A percentile compares a stretch with the other conserved stretches of the same genome.
phyloP scores from a whole-genome alignment of 1,140 invertebrate species.

The Lepidurus couesii region DNA sequence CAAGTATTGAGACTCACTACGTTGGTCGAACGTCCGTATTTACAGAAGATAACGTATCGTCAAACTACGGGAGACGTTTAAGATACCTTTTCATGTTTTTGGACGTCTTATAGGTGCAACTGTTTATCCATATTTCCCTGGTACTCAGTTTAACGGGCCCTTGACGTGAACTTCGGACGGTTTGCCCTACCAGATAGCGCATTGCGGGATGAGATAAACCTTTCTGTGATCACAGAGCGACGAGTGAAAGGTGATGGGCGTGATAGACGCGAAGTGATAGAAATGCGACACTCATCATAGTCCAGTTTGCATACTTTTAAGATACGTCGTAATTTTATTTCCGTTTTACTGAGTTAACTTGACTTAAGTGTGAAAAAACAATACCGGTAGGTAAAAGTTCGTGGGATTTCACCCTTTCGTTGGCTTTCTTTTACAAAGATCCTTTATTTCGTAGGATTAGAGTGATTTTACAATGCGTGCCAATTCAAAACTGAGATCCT shows the following conservation, averaged over 20 bases:
- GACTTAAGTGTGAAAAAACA: too few relatives aligned
- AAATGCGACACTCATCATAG: too few relatives aligned
- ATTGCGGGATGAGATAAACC: neutral
- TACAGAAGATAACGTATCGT: neutral
- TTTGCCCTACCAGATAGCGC: neutral
- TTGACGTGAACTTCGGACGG: neutral
- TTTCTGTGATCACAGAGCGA: neutral
- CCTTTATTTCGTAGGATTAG: neutral
- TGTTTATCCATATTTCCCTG: slow-evolving; percentile 37
- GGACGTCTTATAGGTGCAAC: slow-evolving; percentile 23
- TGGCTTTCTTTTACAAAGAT: neutral
- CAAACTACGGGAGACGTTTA: neutral
- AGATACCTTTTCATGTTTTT: slow-evolving; percentile 25
- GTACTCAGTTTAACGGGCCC: slow-evolving; percentile 26
- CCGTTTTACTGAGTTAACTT: too few relatives aligned
- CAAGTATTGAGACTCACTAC: slow-evolving; percentile 35
- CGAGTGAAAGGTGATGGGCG: neutral
- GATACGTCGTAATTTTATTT: too few relatives aligned
- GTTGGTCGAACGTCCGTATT: slow-evolving; percentile 24
- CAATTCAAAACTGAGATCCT: neutral
- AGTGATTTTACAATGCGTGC: neutral
- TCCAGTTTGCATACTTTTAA: too few relatives aligned
- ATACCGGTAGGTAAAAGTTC: too few relatives aligned
- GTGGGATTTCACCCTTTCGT: neutral
- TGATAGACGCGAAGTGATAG: too few relatives aligned